These are phyloP conservation scores for Pseudomyrmex sp. DNA, from an alignment of 1,140 invertebrate species.

Conservation along the genomic window DNA sequence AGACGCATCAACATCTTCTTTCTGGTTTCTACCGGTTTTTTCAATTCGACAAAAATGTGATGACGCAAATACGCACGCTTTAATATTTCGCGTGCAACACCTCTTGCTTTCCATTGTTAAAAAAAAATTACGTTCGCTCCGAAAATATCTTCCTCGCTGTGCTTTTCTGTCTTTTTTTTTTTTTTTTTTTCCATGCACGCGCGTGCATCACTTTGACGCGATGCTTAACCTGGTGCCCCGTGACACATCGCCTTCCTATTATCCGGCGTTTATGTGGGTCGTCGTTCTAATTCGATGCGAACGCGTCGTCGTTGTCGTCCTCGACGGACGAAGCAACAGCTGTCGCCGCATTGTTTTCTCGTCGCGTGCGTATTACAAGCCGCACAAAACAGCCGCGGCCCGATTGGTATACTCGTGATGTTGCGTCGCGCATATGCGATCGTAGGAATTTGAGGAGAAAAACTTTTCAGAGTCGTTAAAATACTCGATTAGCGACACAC, in stretches of 20 bases:
- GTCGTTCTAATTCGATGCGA: slow-evolving; percentile 70
- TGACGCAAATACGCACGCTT: too few species aligned
- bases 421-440: not conserved
- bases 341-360: slow-evolving; percentile 69
- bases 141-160: not conserved
- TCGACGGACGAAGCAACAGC: slow-evolving; percentile 70
- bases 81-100: too few species aligned
- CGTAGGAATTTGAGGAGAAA: not conserved
- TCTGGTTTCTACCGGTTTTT: too few species aligned
- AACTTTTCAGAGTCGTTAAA: not conserved
- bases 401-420: not conserved
- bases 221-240: slow-evolving; percentile 65
- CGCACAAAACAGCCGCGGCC: slow-evolving; percentile 1
- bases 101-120: too few species aligned
- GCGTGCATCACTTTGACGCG: slow-evolving; percentile 33
- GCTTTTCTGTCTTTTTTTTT: not conserved
- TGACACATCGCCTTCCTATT: slow-evolving; percentile 66
- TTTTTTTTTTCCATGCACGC: not conserved
- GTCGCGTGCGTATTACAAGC: slow-evolving; percentile 49
- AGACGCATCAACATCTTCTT: too few species aligned
- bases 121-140: too few species aligned
- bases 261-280: slow-evolving; percentile 71
- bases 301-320: slow-evolving; percentile 30
- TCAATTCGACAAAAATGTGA: too few species aligned
- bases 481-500: not conserved